A percentile compares a stretch with the other conserved stretches of the same genome.
phyloP scores from a whole-genome alignment of 2,797 vertebrate species.

The Poecilia velifera region DNA sequence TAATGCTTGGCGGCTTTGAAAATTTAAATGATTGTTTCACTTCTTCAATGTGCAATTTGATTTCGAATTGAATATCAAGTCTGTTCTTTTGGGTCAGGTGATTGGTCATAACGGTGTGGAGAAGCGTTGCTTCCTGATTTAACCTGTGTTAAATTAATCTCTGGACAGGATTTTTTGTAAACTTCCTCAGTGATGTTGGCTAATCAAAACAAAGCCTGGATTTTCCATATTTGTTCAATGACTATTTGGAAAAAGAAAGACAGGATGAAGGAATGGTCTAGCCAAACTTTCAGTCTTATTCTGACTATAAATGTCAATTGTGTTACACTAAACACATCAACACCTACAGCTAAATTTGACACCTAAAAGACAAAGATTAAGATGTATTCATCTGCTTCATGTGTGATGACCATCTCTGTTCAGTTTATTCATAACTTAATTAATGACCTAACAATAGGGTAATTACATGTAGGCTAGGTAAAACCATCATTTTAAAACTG shows the following conservation, averaged over 20 bases:
- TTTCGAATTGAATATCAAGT: not conserved
- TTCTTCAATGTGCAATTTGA: not conserved
- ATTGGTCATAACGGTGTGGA: not conserved
- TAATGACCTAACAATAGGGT: not conserved
- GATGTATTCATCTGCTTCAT: not conserved
- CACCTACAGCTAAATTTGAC: not conserved
- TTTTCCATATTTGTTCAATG: not conserved
- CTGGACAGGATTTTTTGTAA: not conserved
- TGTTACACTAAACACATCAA: not conserved
- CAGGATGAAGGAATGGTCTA: not conserved
- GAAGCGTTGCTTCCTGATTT: not conserved
- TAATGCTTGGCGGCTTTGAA: not conserved
- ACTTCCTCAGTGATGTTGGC: not conserved
- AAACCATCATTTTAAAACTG: not conserved
- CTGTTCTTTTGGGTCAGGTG: not conserved
- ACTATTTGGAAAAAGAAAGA: not conserved
- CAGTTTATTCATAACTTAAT: no score
- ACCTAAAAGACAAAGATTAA: not conserved
- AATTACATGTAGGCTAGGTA: not conserved
- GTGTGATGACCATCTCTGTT: no score
- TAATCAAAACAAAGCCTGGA: not conserved
- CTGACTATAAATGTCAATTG: not conserved
- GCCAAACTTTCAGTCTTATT: not conserved
- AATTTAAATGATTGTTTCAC: no score
- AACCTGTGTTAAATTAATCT: not conserved